Evolutionary conservation across 2,888 invertebrate genomes (phyloP).

Genomic region (Herminia tarsipennalis): DNA sequence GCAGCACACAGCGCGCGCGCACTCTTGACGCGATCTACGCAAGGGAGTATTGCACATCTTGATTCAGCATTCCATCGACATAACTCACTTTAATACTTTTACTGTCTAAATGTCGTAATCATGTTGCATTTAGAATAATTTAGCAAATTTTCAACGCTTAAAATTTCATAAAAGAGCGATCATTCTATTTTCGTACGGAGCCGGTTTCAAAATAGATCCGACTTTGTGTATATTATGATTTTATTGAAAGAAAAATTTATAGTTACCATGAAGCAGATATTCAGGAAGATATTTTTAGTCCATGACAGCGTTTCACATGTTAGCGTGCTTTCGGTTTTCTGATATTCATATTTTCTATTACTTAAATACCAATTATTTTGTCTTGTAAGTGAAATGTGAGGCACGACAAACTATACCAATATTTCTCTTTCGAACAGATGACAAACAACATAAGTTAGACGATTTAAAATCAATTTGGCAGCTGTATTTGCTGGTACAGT

Average conservation of each 20-base stretch:
- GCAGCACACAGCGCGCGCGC: neutral
- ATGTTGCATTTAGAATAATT: too few species aligned
- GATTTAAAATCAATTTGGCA: constrained; percentile 2
- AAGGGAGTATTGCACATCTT: neutral
- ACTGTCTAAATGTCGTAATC: too few species aligned
- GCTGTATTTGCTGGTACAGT: neutral
- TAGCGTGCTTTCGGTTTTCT: neutral
- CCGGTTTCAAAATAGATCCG: constrained; percentile 1
- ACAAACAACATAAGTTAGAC: neutral
- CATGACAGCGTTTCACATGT: too few species aligned
- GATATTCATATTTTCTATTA: neutral
- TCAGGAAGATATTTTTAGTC: neutral
- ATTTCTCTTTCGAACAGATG: neutral
- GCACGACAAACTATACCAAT: too few species aligned
- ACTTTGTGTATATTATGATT: neutral
- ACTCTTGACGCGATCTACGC: neutral
- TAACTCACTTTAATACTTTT: too few species aligned
- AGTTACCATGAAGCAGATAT: neutral
- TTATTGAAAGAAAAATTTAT: constrained; percentile 5
- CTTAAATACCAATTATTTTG: too few species aligned
- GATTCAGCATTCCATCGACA: neutral
- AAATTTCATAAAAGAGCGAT: too few species aligned
- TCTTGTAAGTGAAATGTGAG: too few species aligned
- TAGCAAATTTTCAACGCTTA: too few species aligned
- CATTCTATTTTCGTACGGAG: too few species aligned